Percentiles rank a stretch among this genome's conserved stretches.
phyloP scores from a whole-genome alignment of 2,113 vertebrate species.

The Rhinogobius similis region DNA sequence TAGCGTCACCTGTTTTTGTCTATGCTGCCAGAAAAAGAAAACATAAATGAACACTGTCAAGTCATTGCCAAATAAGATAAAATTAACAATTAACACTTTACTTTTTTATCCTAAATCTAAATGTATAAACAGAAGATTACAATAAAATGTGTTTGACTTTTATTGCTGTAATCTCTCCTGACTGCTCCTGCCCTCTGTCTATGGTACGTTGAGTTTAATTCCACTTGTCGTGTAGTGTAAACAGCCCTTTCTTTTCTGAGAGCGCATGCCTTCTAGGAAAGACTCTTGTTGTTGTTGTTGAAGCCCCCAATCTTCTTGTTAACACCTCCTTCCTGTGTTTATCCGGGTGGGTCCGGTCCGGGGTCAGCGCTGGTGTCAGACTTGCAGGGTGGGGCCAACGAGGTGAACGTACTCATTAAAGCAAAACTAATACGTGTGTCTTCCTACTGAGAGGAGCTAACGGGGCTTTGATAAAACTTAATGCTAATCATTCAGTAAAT shows the following conservation, averaged over 20 bases:
- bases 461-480: conserved; percentile 5
- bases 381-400: conserved; percentile 24
- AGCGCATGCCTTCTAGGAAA: not conserved
- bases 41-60: no score
- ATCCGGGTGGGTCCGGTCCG: conserved; percentile 24
- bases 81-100: no score
- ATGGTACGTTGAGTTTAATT: not conserved
- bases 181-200: not conserved
- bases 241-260: conserved; percentile 1
- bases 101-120: no score
- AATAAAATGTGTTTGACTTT: not conserved
- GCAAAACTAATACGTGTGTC: conserved; percentile 6
- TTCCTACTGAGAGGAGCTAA: conserved; percentile 25
- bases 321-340: conserved; percentile 53
- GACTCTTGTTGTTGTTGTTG: not conserved
- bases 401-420: conserved; percentile 32
- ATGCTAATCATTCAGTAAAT: conserved; percentile 43
- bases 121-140: no score
- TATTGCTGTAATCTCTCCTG: not conserved
- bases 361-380: conserved; percentile 39
- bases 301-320: conserved; percentile 5
- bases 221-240: not conserved
- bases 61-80: no score
- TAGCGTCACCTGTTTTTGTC: no score
- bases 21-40: no score